Evolutionary conservation across 2,888 invertebrate species (phyloP), one percentile per base, ranked within the genome.

Genomic region (Congeria kusceri): DNA sequence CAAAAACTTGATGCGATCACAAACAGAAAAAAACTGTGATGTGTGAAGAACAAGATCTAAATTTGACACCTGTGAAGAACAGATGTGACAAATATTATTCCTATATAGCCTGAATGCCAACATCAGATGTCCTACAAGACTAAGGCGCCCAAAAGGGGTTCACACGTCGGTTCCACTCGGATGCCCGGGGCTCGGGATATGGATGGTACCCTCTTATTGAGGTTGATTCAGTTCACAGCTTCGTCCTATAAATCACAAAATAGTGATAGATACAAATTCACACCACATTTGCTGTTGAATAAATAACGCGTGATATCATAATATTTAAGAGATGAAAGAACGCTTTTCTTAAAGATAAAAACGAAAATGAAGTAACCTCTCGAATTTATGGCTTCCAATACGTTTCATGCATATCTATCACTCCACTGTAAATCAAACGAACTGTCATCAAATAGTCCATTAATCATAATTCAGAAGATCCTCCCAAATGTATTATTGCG

Each of bases 381-480:
- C 63, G 76, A 79, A 79, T 83, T 83, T 83, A 83, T 83, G 70
- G 69, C 77, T 63, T 29, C 46, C 61, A 68, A 61, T 73, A 74
- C 67, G 79, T 79, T 77, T 77, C 78, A 83, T 74, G 79, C 78
- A 83, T 79, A 83, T 83, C 83, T 83, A 83, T 83, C 79, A 62
- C 69, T 62, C 63, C 47, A 49, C 61, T 59, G 61, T 83, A 83
- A 83, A 83, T 83, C 83, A 83, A 20, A 28, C 20, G 46, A 65
- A 20, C 75, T 80, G 83, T 79, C 83, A 83, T 49, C 72, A 57
- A n/a, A 47, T 23, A 29, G 23, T 70, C 61, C 57, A 80, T 80
- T 77, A 75, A 80, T 80, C 80, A 83, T 72, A 72, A 77, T 59
- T 75, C 25, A 65, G 61, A 61, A 75, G 70, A 70, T 57, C 77